These are phyloP conservation scores for Taphrorychus bicolor DNA, from an alignment of 2,888 invertebrate species.

Conservation along the genomic window DNA sequence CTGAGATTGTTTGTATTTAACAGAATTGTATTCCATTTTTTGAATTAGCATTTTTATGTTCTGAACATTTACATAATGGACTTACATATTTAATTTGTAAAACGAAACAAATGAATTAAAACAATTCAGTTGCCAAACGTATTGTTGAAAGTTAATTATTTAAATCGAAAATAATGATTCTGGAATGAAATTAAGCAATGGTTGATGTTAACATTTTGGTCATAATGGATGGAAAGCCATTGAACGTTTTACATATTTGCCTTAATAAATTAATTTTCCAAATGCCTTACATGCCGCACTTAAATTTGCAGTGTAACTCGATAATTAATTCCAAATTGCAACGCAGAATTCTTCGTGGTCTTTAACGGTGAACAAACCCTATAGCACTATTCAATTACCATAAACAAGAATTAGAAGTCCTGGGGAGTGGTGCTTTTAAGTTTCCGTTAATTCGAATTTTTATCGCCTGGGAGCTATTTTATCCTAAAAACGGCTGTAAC, in stretches of 20 bases:
- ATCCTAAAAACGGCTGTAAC: constrained; percentile 9
- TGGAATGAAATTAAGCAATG: neutral
- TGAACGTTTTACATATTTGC: neutral
- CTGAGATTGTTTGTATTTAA: neutral
- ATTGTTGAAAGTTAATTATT: neutral
- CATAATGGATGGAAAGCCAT: neutral
- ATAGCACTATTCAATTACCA: constrained; percentile 1
- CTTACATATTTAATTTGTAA: neutral
- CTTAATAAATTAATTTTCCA: neutral
- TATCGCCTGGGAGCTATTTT: constrained; percentile 13
- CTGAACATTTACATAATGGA: neutral
- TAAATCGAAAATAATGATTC: neutral
- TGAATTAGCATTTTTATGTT: neutral
- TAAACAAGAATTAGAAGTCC: neutral
- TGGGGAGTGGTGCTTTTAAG: constrained; percentile 2
- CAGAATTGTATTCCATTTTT: neutral
- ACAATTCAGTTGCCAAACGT: neutral
- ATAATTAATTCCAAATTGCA: neutral
- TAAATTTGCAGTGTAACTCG: too few species aligned
- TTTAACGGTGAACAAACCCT: neutral
- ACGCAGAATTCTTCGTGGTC: neutral
- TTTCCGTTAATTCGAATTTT: constrained; percentile 14
- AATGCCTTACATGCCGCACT: neutral
- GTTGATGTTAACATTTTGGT: neutral
- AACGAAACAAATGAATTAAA: neutral